Base-by-base conservation (phyloP, 53 echinoderm and acorn worm genomes). In the Luidia sarsii region DNA sequence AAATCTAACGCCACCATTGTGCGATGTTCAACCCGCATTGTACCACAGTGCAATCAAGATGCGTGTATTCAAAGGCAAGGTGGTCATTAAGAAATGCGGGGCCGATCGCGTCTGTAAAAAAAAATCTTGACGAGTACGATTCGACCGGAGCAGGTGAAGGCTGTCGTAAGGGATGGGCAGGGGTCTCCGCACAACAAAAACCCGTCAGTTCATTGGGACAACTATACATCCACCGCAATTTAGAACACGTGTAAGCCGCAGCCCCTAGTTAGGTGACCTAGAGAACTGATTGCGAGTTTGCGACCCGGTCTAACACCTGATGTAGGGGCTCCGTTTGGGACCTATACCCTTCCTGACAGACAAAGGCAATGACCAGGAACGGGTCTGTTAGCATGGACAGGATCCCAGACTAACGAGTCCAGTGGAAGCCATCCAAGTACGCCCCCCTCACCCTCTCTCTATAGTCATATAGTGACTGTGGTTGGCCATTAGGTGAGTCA, bases 131-230 rank as follows among this genome's bases (percentile, higher is more conserved):
- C 54, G 72, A 55, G 54, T 20, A 39, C 51, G 35, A 53, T 71
- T 52, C 52, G 71, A 71, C 55, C 16, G 19, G 32, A 33, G 15
- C 61, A 61, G 77, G 46, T 61, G 77, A 61, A 59, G 4, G 30
- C 43, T 31, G 23, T 77, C 32, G 19, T 30, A 41, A n/a, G 28
- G 37, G 61, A 77, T 59, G 48, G 30, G 48, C 33, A 61, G 43
- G 23, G 21, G 19, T 61, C 48, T 61, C 48, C 21, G 33, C 59
- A 43, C 10, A 65, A n/a, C n/a, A n/a, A n/a, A 57, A 13, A 77
- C 45, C n/a, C 53, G 51, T 10, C 72, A 38, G 46, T 77, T 60
- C 77, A 55, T 74, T 39, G 41, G 25, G 74, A 46, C 29, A 68
- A 68, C 25, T 34, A 25, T 31, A 48, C 43, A 11, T 14, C 10